Conservation (phyloP, 2,888 invertebrate genomes). For the Dasysyrphus tricinctus region DNA sequence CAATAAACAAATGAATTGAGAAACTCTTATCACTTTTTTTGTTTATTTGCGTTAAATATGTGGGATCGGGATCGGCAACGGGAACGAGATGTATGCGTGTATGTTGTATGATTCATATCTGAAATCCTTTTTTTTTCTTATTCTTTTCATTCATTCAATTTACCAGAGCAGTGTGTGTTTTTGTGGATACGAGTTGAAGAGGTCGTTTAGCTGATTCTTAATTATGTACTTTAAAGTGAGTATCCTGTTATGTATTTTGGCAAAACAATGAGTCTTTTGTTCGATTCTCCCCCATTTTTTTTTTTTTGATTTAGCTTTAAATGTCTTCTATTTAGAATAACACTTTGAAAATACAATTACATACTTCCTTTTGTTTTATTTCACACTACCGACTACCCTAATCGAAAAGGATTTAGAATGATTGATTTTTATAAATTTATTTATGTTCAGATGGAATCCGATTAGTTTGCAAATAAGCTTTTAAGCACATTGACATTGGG, state of each 20-base stretch:
- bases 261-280: slow-evolving; percentile 62
- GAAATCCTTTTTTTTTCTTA: slow-evolving; percentile 39
- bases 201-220: slow-evolving; percentile 66
- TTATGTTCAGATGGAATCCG: not conserved
- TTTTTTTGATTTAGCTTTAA: not conserved
- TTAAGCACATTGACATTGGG: not conserved
- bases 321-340: slow-evolving; percentile 35
- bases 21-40: slow-evolving; percentile 67
- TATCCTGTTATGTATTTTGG: slow-evolving; percentile 68
- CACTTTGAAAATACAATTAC: slow-evolving; percentile 38
- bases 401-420: slow-evolving; percentile 4
- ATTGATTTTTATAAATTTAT: slow-evolving; percentile 15
- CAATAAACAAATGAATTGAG: slow-evolving; percentile 63
- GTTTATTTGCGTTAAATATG: slow-evolving; percentile 57
- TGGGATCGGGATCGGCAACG: slow-evolving; percentile 30
- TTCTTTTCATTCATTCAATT: slow-evolving; percentile 30
- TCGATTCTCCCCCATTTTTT: slow-evolving; percentile 31
- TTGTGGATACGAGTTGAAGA: slow-evolving; percentile 40
- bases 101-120: slow-evolving; percentile 51
- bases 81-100: not conserved
- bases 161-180: slow-evolving; percentile 20
- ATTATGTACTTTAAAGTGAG: slow-evolving; percentile 65
- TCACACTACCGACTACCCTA: slow-evolving; percentile 14
- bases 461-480: not conserved
- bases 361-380: slow-evolving; percentile 25